Evolutionary conservation across 2,797 vertebrate species (phyloP).

Genomic region (Pygocentrus nattereri): DNA sequence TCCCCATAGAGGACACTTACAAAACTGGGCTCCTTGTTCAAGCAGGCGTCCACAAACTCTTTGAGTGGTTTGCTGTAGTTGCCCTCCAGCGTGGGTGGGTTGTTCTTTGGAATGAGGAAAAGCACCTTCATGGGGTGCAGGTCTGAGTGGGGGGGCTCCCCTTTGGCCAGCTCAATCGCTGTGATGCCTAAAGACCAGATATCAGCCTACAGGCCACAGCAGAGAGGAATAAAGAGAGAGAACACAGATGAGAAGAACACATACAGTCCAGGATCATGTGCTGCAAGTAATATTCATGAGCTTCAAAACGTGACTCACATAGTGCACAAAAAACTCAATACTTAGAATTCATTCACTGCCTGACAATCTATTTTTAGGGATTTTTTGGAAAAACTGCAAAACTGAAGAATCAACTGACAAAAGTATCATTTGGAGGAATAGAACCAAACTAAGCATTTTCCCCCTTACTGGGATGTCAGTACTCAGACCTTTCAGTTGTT

Average conservation of each 20-base stretch:
- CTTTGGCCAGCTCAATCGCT: conserved; percentile 95
- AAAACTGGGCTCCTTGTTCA: conserved; percentile 99
- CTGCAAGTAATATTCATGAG: not conserved
- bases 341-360: not conserved
- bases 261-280: not conserved
- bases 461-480: not conserved
- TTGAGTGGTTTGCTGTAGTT: conserved; percentile 97
- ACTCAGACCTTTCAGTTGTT: not conserved
- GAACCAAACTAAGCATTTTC: too few relatives aligned
- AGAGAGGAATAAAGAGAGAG: not conserved
- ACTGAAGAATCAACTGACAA: too few relatives aligned
- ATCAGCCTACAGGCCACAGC: conserved; percentile 83
- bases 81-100: conserved; percentile 95
- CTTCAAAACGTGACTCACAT: not conserved
- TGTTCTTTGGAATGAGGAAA: conserved; percentile 99
- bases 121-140: conserved; percentile 98
- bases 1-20: conserved; percentile 76
- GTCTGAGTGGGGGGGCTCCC: conserved; percentile 95
- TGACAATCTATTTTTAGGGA: not conserved
- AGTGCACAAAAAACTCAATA: not conserved
- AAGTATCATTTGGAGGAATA: too few relatives aligned
- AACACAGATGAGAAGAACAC: not conserved
- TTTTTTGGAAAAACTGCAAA: too few relatives aligned
- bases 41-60: conserved; percentile 96
- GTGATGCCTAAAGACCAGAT: conserved; percentile 99